Percentiles rank a stretch among this genome's conserved stretches.
phyloP scores from a whole-genome alignment of 2,113 vertebrate species.

The Panthera leo region DNA sequence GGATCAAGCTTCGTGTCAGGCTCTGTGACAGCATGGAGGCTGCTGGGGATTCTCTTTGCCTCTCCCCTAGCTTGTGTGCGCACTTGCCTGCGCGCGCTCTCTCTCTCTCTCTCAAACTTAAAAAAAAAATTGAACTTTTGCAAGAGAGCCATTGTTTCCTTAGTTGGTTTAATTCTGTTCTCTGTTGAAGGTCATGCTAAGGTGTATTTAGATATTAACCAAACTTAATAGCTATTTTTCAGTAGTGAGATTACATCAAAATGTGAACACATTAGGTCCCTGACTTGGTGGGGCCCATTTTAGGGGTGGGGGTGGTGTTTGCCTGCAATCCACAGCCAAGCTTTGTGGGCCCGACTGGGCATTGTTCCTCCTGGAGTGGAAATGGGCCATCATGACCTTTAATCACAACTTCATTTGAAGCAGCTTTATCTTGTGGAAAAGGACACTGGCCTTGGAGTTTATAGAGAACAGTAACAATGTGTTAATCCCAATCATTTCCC shows the following conservation, averaged over 20 bases:
- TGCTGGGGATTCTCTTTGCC: too few relatives aligned
- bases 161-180: neutral
- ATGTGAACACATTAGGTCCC: neutral
- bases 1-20: too few relatives aligned
- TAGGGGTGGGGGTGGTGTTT: neutral
- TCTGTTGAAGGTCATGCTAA: neutral
- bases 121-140: neutral
- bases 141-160: neutral
- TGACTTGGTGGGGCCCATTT: neutral
- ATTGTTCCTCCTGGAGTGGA: neutral
- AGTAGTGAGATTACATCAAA: neutral
- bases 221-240: neutral
- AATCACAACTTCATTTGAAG: neutral
- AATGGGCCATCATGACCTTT: neutral
- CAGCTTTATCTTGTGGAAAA: neutral
- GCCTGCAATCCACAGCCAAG: neutral
- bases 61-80: too few relatives aligned
- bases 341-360: too few relatives aligned
- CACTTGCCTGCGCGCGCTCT: rapidly evolving
- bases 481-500: neutral
- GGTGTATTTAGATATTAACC: neutral
- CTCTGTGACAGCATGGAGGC: too few relatives aligned
- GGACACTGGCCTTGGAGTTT: neutral
- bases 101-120: too few relatives aligned
- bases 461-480: neutral